phyloP scores from a whole-genome alignment of 1,140 invertebrate genomes.

The Zaprionus ghesquierei region DNA sequence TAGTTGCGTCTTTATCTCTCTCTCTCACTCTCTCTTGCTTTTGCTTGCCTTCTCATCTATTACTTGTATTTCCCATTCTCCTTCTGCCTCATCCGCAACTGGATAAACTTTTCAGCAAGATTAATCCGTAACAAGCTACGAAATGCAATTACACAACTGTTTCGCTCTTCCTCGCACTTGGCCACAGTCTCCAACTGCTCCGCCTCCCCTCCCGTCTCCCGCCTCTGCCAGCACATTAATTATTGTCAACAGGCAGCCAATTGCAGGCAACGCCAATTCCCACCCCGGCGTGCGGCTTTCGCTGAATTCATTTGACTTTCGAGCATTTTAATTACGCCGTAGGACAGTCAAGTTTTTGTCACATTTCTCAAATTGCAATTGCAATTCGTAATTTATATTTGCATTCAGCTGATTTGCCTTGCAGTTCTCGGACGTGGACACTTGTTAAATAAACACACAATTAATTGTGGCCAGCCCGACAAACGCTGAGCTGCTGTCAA shows the following conservation, averaged over 20 bases:
- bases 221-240: constrained; percentile 53
- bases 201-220: constrained; percentile 3
- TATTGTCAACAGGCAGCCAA: constrained; percentile 40
- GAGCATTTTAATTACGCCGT: constrained; percentile 47
- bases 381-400: constrained; percentile 17
- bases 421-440: neutral
- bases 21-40: neutral
- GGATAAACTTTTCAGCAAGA: neutral
- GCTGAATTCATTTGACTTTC: constrained; percentile 55
- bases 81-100: neutral
- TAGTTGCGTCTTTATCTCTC: neutral
- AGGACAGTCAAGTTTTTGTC: constrained; percentile 33
- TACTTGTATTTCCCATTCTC: neutral
- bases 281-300: constrained; percentile 37
- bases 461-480: constrained; percentile 60
- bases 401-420: constrained; percentile 1
- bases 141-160: constrained; percentile 23
- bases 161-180: neutral
- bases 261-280: no score
- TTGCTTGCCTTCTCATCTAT: neutral
- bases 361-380: constrained; percentile 42
- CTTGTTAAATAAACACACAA: constrained; percentile 60
- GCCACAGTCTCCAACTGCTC: constrained; percentile 2
- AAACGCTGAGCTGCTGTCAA: constrained; percentile 26
- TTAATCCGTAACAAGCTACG: neutral